Conservation (phyloP, 2,888 invertebrate species). For the Aricia artaxerxes region DNA sequence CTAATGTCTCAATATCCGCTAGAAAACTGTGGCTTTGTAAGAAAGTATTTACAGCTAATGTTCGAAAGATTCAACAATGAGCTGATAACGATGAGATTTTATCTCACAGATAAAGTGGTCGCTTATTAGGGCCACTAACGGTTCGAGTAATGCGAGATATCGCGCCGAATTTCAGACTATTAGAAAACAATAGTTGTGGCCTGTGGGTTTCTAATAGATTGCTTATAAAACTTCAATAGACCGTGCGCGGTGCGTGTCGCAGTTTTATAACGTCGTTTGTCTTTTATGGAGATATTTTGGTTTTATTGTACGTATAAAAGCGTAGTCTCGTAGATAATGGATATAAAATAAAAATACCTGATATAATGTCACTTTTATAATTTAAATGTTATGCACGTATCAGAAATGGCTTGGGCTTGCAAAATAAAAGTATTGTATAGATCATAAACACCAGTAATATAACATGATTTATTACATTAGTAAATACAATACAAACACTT, state of each 20-base stretch:
- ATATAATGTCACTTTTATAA: background rate
- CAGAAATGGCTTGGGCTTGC: no score
- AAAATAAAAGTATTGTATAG: no score
- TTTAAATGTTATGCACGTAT: no score
- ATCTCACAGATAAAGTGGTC: constrained; percentile 17
- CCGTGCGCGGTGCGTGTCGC: background rate
- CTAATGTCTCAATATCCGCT: background rate
- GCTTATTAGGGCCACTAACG: constrained; percentile 19
- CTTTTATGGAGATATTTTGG: background rate
- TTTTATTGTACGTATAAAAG: constrained; percentile 8
- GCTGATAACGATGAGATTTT: constrained; percentile 13
- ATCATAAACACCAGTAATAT: no score
- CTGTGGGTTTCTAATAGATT: constrained; percentile 9
- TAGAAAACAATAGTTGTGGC: constrained; percentile 5
- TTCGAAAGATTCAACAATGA: background rate
- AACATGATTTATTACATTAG: no score
- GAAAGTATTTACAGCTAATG: background rate
- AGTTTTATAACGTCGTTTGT: constrained; percentile 12
- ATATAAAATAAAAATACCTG: background rate
- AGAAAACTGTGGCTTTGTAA: background rate
- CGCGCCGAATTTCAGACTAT: constrained; percentile 10
- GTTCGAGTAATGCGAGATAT: constrained; percentile 5
- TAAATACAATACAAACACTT: no score
- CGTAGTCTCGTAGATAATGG: background rate
- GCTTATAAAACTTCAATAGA: constrained; percentile 20